Evolutionary conservation across 2,113 vertebrate species (phyloP).

Genomic region (Carettochelys insculpta): DNA sequence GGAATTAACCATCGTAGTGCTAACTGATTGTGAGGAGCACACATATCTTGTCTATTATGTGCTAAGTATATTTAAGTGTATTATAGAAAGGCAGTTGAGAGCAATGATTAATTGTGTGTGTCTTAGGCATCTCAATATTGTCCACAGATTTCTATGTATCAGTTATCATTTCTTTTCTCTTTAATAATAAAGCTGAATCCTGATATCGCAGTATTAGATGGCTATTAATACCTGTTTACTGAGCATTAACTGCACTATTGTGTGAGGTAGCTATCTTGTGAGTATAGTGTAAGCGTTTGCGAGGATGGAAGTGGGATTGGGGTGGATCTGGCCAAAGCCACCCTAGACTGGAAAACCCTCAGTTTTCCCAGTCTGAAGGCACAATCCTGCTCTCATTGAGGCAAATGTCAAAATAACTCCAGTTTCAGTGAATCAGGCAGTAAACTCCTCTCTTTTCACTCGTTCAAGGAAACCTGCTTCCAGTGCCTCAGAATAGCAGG

Average conservation of each 20-base stretch:
- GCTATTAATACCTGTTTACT: slow-evolving; percentile 21
- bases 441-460: background rate
- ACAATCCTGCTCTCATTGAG: background rate
- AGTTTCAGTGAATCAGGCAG: background rate
- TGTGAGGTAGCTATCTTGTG: background rate
- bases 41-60: background rate
- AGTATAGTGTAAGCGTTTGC: background rate
- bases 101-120: background rate
- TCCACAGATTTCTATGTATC: background rate
- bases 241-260: background rate
- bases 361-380: background rate
- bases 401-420: background rate
- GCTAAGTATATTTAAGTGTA: background rate
- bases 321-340: background rate
- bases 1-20: slow-evolving; percentile 12
- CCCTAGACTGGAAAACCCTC: background rate
- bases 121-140: background rate
- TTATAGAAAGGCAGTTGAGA: background rate
- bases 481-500: background rate
- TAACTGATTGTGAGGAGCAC: background rate
- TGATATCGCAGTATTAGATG: background rate
- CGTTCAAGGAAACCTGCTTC: background rate
- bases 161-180: slow-evolving; percentile 8
- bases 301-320: background rate
- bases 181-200: background rate